These are phyloP conservation scores for Fratercula arctica DNA, from an alignment of 2,797 vertebrate genomes.

Conservation along the genomic window DNA sequence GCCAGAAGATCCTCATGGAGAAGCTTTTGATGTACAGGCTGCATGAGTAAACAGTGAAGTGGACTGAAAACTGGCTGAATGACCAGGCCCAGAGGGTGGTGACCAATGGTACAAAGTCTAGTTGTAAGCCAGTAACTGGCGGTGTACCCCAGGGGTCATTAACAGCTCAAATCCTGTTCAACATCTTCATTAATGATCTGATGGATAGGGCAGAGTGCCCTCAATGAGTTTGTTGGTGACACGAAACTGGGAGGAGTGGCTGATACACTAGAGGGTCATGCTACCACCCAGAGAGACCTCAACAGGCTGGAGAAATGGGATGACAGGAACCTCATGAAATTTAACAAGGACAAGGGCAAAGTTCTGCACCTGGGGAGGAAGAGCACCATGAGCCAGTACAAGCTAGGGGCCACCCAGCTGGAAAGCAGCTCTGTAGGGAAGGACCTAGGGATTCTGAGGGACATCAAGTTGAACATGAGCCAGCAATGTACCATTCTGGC, in stretches of 20 bases:
- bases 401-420: background rate
- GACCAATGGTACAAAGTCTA: background rate
- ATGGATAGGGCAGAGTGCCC: background rate
- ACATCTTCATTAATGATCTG: background rate
- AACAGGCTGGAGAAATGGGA: background rate
- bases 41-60: background rate
- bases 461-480: background rate
- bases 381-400: background rate
- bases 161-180: background rate
- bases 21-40: background rate
- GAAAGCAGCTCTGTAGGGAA: background rate
- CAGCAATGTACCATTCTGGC: background rate
- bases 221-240: background rate
- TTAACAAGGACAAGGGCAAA: background rate
- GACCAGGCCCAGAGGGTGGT: background rate
- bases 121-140: background rate
- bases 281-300: too few relatives aligned
- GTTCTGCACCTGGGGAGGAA: background rate
- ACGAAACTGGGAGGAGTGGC: background rate
- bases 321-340: background rate
- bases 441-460: background rate
- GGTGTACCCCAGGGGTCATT: background rate
- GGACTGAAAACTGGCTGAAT: background rate
- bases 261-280: background rate
- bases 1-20: background rate